Conservation (phyloP, 2,113 vertebrate genomes). For the Cynopterus brachyotis region DNA sequence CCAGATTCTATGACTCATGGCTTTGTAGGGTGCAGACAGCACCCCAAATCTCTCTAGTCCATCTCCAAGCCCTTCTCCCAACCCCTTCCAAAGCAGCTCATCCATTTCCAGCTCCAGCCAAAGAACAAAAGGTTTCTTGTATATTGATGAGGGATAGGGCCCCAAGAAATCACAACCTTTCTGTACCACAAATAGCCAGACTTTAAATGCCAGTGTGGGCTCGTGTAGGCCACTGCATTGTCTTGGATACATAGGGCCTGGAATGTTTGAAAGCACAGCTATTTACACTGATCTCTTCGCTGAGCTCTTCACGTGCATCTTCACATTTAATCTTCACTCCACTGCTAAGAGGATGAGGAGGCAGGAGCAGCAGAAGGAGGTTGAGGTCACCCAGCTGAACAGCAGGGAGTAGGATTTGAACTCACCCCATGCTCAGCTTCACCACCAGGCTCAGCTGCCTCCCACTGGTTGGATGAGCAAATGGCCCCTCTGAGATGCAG, state of each 20-base stretch:
- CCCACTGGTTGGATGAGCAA: background rate
- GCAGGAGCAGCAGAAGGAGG: background rate
- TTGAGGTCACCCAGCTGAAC: background rate
- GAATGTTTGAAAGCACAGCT: background rate
- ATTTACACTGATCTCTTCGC: background rate
- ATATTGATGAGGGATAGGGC: background rate
- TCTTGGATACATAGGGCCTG: background rate
- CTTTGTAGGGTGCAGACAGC: background rate
- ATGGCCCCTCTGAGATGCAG: background rate
- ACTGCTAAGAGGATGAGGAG: background rate
- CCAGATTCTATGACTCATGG: background rate
- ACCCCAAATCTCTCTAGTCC: background rate
- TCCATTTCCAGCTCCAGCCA: background rate
- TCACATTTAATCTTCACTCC: background rate
- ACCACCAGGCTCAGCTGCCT: background rate
- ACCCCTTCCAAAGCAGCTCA: background rate
- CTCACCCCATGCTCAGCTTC: background rate
- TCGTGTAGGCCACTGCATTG: background rate
- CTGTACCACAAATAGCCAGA: background rate
- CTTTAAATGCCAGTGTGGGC: background rate
- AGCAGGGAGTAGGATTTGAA: background rate
- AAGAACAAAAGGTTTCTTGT: background rate
- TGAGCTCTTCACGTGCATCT: fast-evolving
- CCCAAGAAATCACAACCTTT: background rate
- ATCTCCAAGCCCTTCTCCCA: background rate